Evolutionary conservation across 2,888 invertebrate species (phyloP).

Genomic region (Tipula confusa): DNA sequence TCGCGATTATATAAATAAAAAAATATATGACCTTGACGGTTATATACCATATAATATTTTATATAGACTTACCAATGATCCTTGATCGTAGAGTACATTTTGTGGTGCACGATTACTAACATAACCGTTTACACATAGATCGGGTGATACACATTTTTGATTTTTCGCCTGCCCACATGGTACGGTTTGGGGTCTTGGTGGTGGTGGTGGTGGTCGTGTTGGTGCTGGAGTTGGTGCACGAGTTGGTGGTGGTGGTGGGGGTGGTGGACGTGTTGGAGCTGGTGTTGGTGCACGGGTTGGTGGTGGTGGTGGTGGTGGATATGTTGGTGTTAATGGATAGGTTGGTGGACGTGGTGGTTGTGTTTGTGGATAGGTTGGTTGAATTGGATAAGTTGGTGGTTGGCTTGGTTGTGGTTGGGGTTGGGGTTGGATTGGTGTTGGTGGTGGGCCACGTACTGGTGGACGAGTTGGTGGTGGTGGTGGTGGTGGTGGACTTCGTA

Average conservation of each 20-base stretch:
- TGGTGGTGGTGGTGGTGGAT: neutral
- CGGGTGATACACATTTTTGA: constrained; percentile 42
- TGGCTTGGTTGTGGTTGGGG: neutral
- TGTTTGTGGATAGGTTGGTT: neutral
- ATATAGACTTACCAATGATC: constrained; percentile 44
- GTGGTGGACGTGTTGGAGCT: neutral
- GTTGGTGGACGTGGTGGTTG: neutral
- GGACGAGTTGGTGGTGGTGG: neutral
- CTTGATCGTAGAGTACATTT: constrained; percentile 33
- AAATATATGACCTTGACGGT: neutral
- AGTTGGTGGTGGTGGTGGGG: neutral
- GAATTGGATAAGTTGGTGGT: neutral
- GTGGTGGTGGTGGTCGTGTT: constrained; percentile 13
- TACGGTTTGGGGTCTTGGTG: constrained; percentile 26
- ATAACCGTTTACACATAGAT: constrained; percentile 46
- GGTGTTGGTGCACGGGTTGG: neutral
- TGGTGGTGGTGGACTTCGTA: neutral
- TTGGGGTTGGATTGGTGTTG: neutral
- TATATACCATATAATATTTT: neutral
- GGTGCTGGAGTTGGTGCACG: neutral
- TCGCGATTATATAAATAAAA: neutral
- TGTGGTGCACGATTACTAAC: constrained; percentile 38
- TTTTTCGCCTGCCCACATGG: neutral
- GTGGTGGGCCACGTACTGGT: neutral
- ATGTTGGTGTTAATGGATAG: neutral